A percentile compares a stretch with the other conserved stretches of the same genome.
These are phyloP conservation scores for Gopherus flavomarginatus DNA, from an alignment of 2,113 vertebrate species.

Conservation along the genomic window DNA sequence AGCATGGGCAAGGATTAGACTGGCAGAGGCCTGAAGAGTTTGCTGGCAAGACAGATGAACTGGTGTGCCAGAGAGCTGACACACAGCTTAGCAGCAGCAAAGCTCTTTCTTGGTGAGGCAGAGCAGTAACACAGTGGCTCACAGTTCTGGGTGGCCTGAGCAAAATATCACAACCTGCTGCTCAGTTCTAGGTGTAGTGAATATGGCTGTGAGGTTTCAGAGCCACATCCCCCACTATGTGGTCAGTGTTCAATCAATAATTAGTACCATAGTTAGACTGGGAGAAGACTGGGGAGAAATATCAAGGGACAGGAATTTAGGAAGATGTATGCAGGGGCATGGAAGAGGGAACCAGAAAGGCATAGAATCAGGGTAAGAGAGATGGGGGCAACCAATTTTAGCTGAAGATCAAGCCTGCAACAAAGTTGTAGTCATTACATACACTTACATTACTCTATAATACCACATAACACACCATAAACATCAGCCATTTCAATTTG, in stretches of 20 bases:
- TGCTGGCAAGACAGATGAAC: neutral
- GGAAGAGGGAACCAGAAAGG: neutral
- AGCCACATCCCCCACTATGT: neutral
- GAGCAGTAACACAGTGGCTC: neutral
- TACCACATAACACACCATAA: neutral
- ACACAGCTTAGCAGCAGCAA: neutral
- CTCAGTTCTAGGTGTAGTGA: neutral
- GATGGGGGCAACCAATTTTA: neutral
- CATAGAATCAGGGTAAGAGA: neutral
- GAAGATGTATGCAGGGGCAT: neutral
- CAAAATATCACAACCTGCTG: neutral
- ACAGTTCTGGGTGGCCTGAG: no score
- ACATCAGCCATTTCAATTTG: neutral
- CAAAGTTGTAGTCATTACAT: neutral
- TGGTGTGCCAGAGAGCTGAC: neutral
- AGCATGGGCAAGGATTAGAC: neutral
- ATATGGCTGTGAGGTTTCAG: neutral
- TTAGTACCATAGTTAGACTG: neutral
- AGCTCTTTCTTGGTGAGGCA: neutral
- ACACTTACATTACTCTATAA: neutral
- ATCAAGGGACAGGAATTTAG: neutral
- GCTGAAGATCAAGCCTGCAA: neutral
- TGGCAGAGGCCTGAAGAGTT: neutral
- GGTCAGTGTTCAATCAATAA: neutral
- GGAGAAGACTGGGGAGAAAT: fast-evolving